Conservation (phyloP, 2,797 vertebrate genomes). For the Pangasius sanitwongsei region DNA sequence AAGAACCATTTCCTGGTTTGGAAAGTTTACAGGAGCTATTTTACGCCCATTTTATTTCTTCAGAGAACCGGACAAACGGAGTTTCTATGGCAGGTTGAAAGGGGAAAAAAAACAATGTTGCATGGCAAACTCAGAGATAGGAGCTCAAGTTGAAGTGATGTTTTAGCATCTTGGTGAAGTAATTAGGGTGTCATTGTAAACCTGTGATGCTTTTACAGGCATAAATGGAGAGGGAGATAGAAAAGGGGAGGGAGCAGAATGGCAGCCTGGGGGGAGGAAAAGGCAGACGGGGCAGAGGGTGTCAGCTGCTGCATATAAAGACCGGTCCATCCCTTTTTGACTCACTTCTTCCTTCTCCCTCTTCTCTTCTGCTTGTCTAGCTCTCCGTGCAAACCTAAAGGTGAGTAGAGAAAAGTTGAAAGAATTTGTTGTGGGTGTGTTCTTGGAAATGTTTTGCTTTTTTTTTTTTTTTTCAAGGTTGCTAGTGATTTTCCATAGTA, state of each 20-base stretch:
- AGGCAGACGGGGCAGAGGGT: slow-evolving; percentile 5
- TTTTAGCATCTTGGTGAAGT: not conserved
- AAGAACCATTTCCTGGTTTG: not conserved
- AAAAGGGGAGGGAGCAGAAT: not conserved
- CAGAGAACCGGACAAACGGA: not conserved
- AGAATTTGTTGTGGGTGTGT: not conserved
- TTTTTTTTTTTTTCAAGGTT: not conserved
- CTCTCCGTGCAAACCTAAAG: slow-evolving; percentile 13
- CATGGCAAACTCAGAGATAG: not conserved
- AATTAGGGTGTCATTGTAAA: not conserved
- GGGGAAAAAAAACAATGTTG: not conserved
- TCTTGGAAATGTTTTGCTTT: not conserved
- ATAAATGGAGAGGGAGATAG: not conserved
- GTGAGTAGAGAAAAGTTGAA: slow-evolving; percentile 27
- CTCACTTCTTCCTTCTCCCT: slow-evolving; percentile 5
- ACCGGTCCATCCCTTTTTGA: not conserved
- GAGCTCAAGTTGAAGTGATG: not conserved
- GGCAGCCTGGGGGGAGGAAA: not conserved
- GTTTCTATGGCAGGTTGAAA: not conserved
- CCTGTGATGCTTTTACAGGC: not conserved
- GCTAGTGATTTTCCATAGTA: not conserved
- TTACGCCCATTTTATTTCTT: too few species aligned
- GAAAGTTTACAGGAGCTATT: not conserved
- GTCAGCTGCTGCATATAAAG: slow-evolving; percentile 40
- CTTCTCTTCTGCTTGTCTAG: not conserved